phyloP scores from a whole-genome alignment of 2,113 vertebrate genomes.

The Aleadryas rufinucha region DNA sequence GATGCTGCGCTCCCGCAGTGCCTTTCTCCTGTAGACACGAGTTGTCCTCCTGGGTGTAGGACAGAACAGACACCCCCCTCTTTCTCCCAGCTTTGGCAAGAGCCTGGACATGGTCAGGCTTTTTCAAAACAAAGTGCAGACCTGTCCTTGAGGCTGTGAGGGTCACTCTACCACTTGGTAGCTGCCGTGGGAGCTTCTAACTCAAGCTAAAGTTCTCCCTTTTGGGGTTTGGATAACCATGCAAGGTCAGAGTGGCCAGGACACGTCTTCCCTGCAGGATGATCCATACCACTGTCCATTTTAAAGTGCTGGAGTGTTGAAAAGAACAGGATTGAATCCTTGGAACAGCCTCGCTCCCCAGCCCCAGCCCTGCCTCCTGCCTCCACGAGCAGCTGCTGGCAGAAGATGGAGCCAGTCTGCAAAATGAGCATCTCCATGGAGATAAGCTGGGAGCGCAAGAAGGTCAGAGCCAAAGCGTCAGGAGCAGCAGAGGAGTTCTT shows the following conservation, averaged over 20 bases:
- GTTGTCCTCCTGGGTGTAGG: not conserved
- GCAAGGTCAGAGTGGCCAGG: rapidly evolving
- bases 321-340: not conserved
- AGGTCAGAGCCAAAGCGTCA: conserved; percentile 37
- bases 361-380: not conserved
- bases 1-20: not conserved
- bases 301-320: not conserved
- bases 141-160: not conserved
- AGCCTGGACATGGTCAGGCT: not conserved
- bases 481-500: conserved; percentile 57
- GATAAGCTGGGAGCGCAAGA: not conserved
- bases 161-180: not conserved
- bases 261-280: not conserved
- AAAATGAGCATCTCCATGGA: conserved; percentile 56
- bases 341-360: not conserved
- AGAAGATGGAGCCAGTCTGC: conserved; percentile 37
- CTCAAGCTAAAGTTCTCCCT: not conserved
- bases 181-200: not conserved
- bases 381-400: not conserved
- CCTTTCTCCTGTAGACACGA: rapidly evolving
- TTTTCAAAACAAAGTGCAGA: not conserved
- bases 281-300: not conserved
- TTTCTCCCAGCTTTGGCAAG: not conserved
- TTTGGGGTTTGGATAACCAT: not conserved
- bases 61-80: not conserved